These are phyloP conservation scores for Eristalinus aeneus DNA, from an alignment of 2,888 invertebrate genomes.

Conservation along the genomic window DNA sequence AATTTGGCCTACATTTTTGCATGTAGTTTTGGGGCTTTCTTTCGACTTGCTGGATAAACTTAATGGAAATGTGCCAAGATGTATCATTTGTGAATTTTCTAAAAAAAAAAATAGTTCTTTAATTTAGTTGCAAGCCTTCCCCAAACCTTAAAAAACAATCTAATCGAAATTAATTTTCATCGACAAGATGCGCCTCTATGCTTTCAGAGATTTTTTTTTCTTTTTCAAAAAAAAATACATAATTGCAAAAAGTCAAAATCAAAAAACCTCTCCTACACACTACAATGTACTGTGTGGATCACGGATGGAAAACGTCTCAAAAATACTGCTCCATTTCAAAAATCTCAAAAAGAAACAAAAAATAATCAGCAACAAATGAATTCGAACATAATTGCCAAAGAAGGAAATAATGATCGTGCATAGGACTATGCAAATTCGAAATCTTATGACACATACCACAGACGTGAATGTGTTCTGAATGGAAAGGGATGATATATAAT, in stretches of 20 bases:
- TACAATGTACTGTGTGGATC: slow-evolving; percentile 4
- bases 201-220: slow-evolving; percentile 17
- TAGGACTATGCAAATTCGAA: slow-evolving; percentile 63
- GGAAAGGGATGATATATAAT: slow-evolving; percentile 62
- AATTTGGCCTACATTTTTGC: too few relatives aligned
- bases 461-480: slow-evolving; percentile 53
- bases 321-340: slow-evolving; percentile 48
- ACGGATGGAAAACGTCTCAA: slow-evolving; percentile 33
- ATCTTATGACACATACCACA: slow-evolving; percentile 58
- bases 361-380: neutral
- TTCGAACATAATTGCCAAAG: slow-evolving; percentile 45
- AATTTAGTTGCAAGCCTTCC: neutral
- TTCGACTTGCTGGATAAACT: too few relatives aligned
- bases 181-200: slow-evolving; percentile 12
- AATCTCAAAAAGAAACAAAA: slow-evolving; percentile 41
- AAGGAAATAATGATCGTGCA: slow-evolving; percentile 61
- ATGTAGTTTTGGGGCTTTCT: too few relatives aligned
- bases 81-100: too few relatives aligned
- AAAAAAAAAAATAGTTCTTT: too few relatives aligned
- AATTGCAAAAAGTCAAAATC: neutral
- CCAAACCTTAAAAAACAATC: neutral
- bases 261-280: slow-evolving; percentile 12
- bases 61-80: too few relatives aligned
- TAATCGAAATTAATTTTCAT: too few relatives aligned
- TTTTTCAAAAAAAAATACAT: neutral